Base-by-base conservation (phyloP, 2,113 vertebrate species). In the Gavialis gangeticus region DNA sequence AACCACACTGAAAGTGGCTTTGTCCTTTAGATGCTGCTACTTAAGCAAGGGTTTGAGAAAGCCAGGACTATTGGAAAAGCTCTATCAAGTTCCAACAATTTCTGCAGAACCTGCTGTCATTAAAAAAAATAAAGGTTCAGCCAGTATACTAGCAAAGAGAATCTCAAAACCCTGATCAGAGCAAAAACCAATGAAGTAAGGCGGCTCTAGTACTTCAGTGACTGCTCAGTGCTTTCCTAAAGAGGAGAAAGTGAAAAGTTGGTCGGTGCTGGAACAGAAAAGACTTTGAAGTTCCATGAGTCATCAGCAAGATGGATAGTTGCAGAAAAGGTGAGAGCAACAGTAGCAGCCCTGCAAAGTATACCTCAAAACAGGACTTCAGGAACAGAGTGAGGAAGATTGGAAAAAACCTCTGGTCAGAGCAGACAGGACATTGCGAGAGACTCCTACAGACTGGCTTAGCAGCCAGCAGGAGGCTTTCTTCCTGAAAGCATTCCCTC, bases 311-410 rank as follows among this genome's bases (percentile, higher is more conserved):
- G 11, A 3, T 1, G 19, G 60, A 12, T 77, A 64, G 81, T 46
- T 17, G 54, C 2, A 85, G n/a, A 54, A 37, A 25, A 82, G 3
- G 19, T 85, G 4, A 1, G 18, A 59, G 59, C 84, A 78, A 28
- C 57, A 4, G 1, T 4, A 2, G 24, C 1, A 11, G 1, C 3
- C 64, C 22, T 1, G 1, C 58, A 37, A 25, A 8, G 46, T 15
- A 25, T 0, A 2, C 1, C 16, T 76, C 10, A 25, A 12, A 27
- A 76, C 5, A 56, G 63, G 46, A 64, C 4, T 24, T 27, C 1
- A 34, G 77, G 30, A 79, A 30, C 3, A 16, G 15, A 79, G 58
- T 22, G 19, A 81, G 63, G 25, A 15, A 4, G 34, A 56, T 12
- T 37, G 24, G 21, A 71, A 71, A 19, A 58, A 5, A 16, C 24